Evolutionary conservation across 2,113 vertebrate genomes (phyloP).

Genomic region (Hemicordylus capensis): DNA sequence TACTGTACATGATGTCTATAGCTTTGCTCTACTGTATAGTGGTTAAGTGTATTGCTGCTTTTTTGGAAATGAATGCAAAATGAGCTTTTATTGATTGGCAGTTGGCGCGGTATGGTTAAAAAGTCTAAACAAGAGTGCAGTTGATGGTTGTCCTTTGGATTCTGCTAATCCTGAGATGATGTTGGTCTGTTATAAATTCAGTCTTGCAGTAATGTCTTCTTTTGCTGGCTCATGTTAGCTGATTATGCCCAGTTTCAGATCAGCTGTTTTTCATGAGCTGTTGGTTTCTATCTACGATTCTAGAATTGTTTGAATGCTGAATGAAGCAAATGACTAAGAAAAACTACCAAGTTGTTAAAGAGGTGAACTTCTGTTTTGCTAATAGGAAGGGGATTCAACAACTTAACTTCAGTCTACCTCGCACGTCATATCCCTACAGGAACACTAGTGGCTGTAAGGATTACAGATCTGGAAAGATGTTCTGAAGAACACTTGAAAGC

Average conservation of each 20-base stretch:
- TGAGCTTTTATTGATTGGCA: background rate
- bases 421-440: constrained; percentile 90
- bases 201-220: background rate
- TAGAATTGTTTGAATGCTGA: constrained; percentile 6
- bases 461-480: constrained; percentile 93
- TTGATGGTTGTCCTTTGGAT: background rate
- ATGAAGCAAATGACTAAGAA: background rate
- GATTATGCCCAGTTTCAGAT: background rate
- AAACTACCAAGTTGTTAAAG: constrained; percentile 27
- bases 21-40: background rate
- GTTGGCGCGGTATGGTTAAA: too few species aligned
- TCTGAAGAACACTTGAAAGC: constrained; percentile 91
- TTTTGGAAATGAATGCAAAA: background rate
- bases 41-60: background rate
- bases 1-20: background rate
- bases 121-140: background rate
- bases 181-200: background rate
- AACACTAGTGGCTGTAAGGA: constrained; percentile 88
- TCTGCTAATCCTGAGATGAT: background rate
- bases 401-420: constrained; percentile 90
- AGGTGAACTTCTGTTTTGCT: constrained; percentile 46
- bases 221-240: background rate
- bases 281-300: constrained; percentile 6
- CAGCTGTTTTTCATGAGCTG: background rate
- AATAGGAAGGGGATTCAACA: constrained; percentile 91